Evolutionary conservation across 2,113 vertebrate genomes (phyloP).

Genomic region (Rhipidura dahli): DNA sequence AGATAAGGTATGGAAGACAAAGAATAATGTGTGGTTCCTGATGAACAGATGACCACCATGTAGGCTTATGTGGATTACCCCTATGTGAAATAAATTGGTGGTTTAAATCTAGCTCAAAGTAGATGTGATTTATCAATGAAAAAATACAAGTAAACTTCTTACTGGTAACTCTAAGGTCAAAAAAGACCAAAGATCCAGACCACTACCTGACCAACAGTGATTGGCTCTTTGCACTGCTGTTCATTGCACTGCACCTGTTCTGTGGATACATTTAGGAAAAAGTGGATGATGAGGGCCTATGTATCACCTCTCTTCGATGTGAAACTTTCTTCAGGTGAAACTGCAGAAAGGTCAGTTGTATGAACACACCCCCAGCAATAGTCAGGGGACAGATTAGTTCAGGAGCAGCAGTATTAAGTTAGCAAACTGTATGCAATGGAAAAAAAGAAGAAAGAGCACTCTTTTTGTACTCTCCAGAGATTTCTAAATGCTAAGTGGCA

Average conservation of each 20-base stretch:
- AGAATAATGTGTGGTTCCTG: background rate
- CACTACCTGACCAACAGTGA: background rate
- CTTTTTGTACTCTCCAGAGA: background rate
- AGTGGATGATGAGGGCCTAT: background rate
- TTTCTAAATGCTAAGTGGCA: background rate
- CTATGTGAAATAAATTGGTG: background rate
- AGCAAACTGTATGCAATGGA: background rate
- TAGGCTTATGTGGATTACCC: background rate
- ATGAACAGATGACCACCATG: background rate
- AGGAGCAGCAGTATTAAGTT: background rate
- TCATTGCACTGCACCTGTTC: background rate
- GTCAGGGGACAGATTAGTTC: background rate
- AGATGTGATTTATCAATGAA: background rate
- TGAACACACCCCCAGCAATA: background rate
- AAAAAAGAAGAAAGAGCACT: background rate
- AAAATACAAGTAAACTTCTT: background rate
- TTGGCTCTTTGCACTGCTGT: background rate
- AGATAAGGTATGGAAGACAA: background rate
- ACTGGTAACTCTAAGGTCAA: background rate
- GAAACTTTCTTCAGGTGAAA: background rate
- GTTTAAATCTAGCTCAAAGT: background rate
- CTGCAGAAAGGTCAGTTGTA: background rate
- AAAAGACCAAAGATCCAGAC: background rate
- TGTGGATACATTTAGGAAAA: background rate
- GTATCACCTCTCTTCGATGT: background rate